A percentile compares a stretch with the other conserved stretches of the same genome.
Conservation (phyloP, 1,140 invertebrate genomes). For the Drosophila nannoptera region DNA sequence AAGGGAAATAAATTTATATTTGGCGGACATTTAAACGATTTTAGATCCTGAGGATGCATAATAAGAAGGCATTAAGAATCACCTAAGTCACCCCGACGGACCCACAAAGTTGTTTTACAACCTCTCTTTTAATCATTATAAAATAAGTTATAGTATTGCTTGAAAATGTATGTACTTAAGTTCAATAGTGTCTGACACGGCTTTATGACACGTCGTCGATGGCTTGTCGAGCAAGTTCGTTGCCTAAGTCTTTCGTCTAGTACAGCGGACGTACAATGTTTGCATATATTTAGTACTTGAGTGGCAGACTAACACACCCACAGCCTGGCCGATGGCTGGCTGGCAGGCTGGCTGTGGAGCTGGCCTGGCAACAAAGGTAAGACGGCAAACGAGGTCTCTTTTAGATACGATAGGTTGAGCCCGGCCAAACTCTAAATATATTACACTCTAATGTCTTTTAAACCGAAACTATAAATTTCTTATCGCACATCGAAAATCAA, state of each 20-base stretch:
- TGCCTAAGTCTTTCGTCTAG: constrained; percentile 68
- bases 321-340: too few relatives aligned
- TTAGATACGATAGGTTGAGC: constrained; percentile 47
- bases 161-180: background rate
- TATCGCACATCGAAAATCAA: constrained; percentile 74
- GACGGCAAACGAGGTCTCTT: constrained; percentile 38
- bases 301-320: constrained; percentile 61
- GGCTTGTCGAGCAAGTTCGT: constrained; percentile 60
- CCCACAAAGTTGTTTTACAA: too few relatives aligned
- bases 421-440: constrained; percentile 68
- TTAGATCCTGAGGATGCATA: too few relatives aligned
- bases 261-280: constrained; percentile 60
- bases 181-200: constrained; percentile 20
- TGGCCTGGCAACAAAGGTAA: constrained; percentile 57
- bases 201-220: constrained; percentile 56
- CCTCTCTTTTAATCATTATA: too few relatives aligned
- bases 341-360: too few relatives aligned
- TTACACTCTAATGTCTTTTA: constrained; percentile 76
- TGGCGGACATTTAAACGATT: too few relatives aligned
- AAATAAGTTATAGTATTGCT: too few relatives aligned
- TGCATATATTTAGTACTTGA: constrained; percentile 54
- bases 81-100: too few relatives aligned
- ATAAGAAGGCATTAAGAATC: too few relatives aligned
- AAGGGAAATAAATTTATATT: constrained; percentile 33
- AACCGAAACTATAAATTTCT: constrained; percentile 76